phyloP scores from a whole-genome alignment of 1,140 invertebrate species.

The Lucilia cuprina region DNA sequence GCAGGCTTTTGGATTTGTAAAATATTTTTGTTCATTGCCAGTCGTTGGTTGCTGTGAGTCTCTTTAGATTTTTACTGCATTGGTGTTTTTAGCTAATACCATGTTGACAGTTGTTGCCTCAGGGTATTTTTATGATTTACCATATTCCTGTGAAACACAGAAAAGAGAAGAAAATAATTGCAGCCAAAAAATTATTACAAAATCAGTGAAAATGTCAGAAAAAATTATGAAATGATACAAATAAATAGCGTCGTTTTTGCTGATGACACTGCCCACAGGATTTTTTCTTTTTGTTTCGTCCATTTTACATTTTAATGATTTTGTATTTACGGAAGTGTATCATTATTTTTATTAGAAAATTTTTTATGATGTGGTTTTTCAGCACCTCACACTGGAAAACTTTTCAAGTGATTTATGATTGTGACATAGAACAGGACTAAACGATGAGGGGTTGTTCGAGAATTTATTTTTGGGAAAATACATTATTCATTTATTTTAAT shows the following conservation, averaged over 20 bases:
- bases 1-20: background rate
- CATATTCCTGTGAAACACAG: background rate
- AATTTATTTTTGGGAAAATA: too few species aligned
- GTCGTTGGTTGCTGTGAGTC: background rate
- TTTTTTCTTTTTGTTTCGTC: background rate
- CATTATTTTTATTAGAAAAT: slow-evolving; percentile 11
- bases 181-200: background rate
- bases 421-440: background rate
- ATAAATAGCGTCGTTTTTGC: background rate
- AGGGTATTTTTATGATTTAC: slow-evolving; percentile 17
- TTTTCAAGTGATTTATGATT: background rate
- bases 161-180: background rate
- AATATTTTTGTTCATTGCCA: background rate
- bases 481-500: too few species aligned
- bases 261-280: slow-evolving; percentile 4
- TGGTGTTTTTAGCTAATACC: slow-evolving; percentile 11
- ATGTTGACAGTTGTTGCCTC: slow-evolving; percentile 18
- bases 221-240: background rate
- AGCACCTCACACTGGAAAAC: background rate
- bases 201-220: background rate
- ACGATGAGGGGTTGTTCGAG: too few species aligned
- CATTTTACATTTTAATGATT: background rate
- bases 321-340: slow-evolving; percentile 25
- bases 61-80: too few species aligned
- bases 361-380: slow-evolving; percentile 30